Base-by-base conservation (phyloP, 2,888 invertebrate genomes). In the Caradrina kadenii region DNA sequence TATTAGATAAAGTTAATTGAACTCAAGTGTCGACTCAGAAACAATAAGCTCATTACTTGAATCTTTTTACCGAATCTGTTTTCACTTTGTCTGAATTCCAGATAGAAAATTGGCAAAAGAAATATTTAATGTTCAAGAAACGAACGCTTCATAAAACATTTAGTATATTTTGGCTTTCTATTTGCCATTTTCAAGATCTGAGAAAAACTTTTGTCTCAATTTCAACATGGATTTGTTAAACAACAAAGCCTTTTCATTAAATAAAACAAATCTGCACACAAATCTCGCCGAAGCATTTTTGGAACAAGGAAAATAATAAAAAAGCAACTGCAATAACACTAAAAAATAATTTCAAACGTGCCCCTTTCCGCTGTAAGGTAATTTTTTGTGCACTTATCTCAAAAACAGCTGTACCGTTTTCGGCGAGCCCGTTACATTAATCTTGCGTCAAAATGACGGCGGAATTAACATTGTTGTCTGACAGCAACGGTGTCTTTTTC, bases 401-500 rank as follows among this genome's bases (percentile, higher is more conserved):
- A 42, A 45, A 56, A 74, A 78, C 66, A 70, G 66, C 66, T 60
- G 65, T 78, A 63, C 45, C 31, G 31, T 63, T 69, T 78, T 74
- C 65, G 19, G 54, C 52, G 21, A 48, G 60, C 52, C n/a, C 31
- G 39, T 78, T 70, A 78, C 56, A 63, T 63, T 77, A 72, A 71
- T 79, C 63, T 69, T 52, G 45, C 59, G 59, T 61, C 54, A 76
- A 68, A 71, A 79, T 69, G 53, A 63, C 50, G 56, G 26, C 31
- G 65, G 50, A 76, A 76, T 77, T 67, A 72, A 81, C 78, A 82
- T 73, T 76, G 83, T 83, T 75, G 66, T 59, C 60, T 68, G 72
- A 76, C 70, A 74, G 61, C 13, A 45, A 50, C 63, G 54, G 67
- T 63, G 70, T 73, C 80, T 81, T 79, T 82, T 79, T 82, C 79